These are phyloP conservation scores for Peromyscus californicus DNA, from an alignment of 2,113 vertebrate species.

Conservation along the genomic window DNA sequence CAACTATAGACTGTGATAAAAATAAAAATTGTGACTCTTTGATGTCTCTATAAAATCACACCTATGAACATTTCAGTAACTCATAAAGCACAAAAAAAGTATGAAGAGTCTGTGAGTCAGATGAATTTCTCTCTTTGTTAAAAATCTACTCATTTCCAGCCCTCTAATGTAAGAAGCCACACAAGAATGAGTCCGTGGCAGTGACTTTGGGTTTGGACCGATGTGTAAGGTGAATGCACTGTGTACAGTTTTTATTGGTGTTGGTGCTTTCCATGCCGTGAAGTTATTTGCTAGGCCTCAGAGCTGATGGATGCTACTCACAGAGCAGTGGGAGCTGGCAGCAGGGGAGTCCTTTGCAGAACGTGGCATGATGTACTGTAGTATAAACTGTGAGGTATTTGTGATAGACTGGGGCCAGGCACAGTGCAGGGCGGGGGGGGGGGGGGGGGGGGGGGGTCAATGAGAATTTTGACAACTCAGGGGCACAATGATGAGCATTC, in stretches of 20 bases:
- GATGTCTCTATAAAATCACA: background rate
- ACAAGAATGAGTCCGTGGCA: background rate
- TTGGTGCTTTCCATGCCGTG: background rate
- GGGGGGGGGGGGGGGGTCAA: background rate
- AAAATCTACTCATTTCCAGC: background rate
- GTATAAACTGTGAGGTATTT: background rate
- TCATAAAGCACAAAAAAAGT: conserved; percentile 7
- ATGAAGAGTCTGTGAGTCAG: background rate
- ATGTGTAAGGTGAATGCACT: background rate
- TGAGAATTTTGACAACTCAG: background rate
- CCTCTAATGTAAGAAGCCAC: background rate
- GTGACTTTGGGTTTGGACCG: background rate
- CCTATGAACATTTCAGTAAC: background rate
- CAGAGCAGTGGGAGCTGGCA: background rate
- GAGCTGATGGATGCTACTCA: background rate
- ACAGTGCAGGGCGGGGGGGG: background rate
- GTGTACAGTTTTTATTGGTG: background rate
- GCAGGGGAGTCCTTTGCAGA: background rate
- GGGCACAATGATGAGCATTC: background rate
- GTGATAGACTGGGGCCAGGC: background rate
- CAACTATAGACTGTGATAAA: background rate
- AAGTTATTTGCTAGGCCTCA: background rate
- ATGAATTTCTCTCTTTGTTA: background rate
- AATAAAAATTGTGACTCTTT: background rate
- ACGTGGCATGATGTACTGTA: background rate